Evolutionary conservation across 1,140 invertebrate genomes (phyloP).

Genomic region (Bombus soroeensis): DNA sequence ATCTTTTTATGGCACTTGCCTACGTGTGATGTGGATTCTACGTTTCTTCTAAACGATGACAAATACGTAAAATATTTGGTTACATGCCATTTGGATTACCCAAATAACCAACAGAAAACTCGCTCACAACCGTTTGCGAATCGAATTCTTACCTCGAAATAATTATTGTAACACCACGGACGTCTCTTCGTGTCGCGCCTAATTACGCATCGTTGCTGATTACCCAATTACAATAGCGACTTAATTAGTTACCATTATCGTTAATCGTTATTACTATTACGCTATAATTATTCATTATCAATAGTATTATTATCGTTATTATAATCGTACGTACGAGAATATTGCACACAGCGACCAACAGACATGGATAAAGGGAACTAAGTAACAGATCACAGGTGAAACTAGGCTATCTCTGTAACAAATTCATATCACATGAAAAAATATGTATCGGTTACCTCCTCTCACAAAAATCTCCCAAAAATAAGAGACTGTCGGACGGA

Average conservation of each 20-base stretch:
- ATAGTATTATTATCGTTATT: slow-evolving; percentile 58
- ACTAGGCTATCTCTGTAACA: slow-evolving; percentile 77
- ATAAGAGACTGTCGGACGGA: slow-evolving; percentile 70
- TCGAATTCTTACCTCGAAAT: slow-evolving; percentile 55
- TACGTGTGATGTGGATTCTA: slow-evolving; percentile 22
- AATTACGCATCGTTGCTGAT: slow-evolving; percentile 59
- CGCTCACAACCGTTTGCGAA: slow-evolving; percentile 58
- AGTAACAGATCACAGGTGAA: slow-evolving; percentile 78
- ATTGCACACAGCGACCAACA: slow-evolving; percentile 69
- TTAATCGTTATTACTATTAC: slow-evolving; percentile 20
- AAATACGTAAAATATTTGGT: slow-evolving; percentile 33
- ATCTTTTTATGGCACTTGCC: slow-evolving; percentile 51
- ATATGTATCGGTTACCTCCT: slow-evolving; percentile 75
- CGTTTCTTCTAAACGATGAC: slow-evolving; percentile 29
- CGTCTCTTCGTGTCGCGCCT: slow-evolving; percentile 57
- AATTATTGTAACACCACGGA: slow-evolving; percentile 73
- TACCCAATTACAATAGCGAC: slow-evolving; percentile 59
- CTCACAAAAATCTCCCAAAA: slow-evolving; percentile 63
- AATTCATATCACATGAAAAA: slow-evolving; percentile 80
- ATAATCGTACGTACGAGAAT: slow-evolving; percentile 59
- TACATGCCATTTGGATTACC: neutral
- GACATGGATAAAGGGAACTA: slow-evolving; percentile 61
- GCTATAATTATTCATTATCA: slow-evolving; percentile 36
- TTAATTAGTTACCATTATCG: slow-evolving; percentile 44
- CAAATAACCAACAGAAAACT: slow-evolving; percentile 19